Conservation (phyloP, 1,140 invertebrate genomes). For the Drosophila jambulina region DNA sequence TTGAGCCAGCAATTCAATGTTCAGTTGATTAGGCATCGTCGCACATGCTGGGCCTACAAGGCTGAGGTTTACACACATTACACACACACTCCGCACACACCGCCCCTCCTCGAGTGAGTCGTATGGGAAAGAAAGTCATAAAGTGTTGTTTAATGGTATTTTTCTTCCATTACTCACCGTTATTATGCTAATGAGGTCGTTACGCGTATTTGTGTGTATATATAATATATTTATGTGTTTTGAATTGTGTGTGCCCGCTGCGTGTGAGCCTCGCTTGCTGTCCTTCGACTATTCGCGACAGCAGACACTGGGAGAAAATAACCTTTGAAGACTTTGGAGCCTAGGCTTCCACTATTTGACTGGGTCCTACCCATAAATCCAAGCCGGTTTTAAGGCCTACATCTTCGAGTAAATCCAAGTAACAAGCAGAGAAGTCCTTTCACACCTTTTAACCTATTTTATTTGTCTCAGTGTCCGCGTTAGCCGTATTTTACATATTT, state of each 20-base stretch:
- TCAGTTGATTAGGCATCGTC: constrained; percentile 45
- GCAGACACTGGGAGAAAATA: constrained; percentile 2
- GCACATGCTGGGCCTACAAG: constrained; percentile 42
- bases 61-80: constrained; percentile 42
- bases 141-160: constrained; percentile 85
- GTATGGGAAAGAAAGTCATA: constrained; percentile 73
- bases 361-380: background rate
- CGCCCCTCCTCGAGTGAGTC: constrained; percentile 19
- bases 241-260: constrained; percentile 67
- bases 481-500: constrained; percentile 17
- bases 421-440: too few species aligned
- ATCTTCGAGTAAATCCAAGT: background rate
- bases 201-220: constrained; percentile 82
- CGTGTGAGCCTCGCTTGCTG: constrained; percentile 6
- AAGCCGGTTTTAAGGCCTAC: background rate
- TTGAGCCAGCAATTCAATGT: constrained; percentile 51
- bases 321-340: background rate
- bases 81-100: constrained; percentile 32
- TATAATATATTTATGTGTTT: constrained; percentile 79
- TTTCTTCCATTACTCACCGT: constrained; percentile 84
- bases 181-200: constrained; percentile 85
- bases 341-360: too few species aligned
- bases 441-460: background rate
- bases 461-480: constrained; percentile 8
- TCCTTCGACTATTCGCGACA: background rate